These are phyloP conservation scores for Papilio machaon DNA, from an alignment of 1,140 invertebrate species.

Conservation along the genomic window DNA sequence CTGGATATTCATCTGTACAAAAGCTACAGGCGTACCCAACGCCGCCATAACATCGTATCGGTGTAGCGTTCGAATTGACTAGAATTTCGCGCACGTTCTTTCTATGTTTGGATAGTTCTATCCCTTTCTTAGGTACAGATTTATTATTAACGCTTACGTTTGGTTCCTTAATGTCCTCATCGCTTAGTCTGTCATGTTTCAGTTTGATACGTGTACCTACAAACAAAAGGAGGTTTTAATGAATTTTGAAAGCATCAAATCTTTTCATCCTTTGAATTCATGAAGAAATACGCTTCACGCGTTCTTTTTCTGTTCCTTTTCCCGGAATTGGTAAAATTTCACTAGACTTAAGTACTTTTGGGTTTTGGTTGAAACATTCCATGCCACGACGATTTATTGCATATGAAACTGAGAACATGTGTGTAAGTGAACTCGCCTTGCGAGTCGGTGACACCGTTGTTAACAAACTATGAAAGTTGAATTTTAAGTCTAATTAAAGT, in stretches of 20 bases:
- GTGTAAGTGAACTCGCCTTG: too few relatives aligned
- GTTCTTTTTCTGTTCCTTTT: neutral
- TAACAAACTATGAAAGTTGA: too few relatives aligned
- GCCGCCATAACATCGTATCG: conserved; percentile 41
- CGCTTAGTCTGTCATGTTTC: conserved; percentile 18
- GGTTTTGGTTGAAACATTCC: neutral
- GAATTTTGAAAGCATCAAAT: conserved; percentile 22
- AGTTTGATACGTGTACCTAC: conserved; percentile 42
- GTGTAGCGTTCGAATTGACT: conserved; percentile 49
- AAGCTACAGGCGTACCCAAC: conserved; percentile 48
- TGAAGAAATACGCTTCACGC: neutral
- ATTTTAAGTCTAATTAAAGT: too few relatives aligned
- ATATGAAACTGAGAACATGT: too few relatives aligned
- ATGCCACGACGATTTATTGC: neutral
- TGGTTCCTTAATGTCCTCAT: neutral
- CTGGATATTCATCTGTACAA: conserved; percentile 43
- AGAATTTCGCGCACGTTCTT: conserved; percentile 46
- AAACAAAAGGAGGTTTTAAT: conserved; percentile 44
- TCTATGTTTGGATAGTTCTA: conserved; percentile 38
- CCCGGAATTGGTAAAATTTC: neutral
- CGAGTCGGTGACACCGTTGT: too few relatives aligned
- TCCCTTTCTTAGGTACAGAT: conserved; percentile 1
- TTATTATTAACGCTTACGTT: neutral
- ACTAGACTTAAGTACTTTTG: neutral
- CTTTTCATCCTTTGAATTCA: conserved; percentile 35